Conservation (phyloP, 1,140 invertebrate genomes). For the Achatina immaculata region DNA sequence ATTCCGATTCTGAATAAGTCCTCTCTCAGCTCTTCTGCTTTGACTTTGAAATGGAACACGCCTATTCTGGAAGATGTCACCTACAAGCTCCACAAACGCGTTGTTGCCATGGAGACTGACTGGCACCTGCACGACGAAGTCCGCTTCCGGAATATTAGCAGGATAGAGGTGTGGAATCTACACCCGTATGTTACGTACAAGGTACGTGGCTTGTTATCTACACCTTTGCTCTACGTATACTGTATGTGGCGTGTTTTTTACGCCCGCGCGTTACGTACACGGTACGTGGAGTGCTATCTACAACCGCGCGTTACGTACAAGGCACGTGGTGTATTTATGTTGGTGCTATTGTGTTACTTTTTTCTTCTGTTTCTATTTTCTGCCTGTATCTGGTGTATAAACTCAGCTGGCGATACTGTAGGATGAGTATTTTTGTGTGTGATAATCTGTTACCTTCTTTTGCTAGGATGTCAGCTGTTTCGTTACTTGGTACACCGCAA, state of each 20-base stretch:
- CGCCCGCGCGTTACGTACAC: too few species aligned
- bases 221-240: background rate
- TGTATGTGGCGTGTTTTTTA: background rate
- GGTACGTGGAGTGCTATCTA: background rate
- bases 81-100: conserved; percentile 83
- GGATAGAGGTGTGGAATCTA: conserved; percentile 81
- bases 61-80: conserved; percentile 75
- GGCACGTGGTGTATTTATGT: background rate
- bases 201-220: conserved; percentile 72
- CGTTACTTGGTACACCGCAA: too few species aligned
- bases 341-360: too few species aligned
- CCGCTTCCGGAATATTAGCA: conserved; percentile 78
- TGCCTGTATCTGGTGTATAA: too few species aligned
- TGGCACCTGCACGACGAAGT: conserved; percentile 83
- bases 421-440: too few species aligned
- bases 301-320: background rate
- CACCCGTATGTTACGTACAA: conserved; percentile 90
- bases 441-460: too few species aligned
- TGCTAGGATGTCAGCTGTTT: too few species aligned
- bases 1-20: conserved; percentile 83
- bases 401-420: too few species aligned
- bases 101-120: conserved; percentile 77
- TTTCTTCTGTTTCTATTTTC: too few species aligned
- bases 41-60: conserved; percentile 85
- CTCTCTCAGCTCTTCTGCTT: conserved; percentile 79